These are phyloP conservation scores for Aplysia californica DNA, from an alignment of 1,140 invertebrate genomes.

Conservation along the genomic window DNA sequence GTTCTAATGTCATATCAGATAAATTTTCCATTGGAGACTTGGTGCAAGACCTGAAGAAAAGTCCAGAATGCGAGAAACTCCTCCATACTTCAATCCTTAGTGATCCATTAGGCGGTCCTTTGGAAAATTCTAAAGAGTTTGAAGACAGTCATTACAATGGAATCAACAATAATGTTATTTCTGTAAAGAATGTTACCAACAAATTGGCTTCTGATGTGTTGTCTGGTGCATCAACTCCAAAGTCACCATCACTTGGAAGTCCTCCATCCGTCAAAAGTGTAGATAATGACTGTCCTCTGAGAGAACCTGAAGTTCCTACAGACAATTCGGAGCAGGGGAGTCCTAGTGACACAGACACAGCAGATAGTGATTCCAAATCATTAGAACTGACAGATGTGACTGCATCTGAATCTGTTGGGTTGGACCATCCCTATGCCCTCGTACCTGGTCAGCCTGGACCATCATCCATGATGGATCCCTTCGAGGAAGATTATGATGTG, in stretches of 20 bases:
- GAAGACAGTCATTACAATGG: no score
- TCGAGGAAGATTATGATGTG: slow-evolving; percentile 17
- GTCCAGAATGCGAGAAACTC: no score
- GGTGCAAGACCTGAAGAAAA: slow-evolving; percentile 15
- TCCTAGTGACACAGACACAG: slow-evolving; percentile 10
- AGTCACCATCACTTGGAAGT: no score
- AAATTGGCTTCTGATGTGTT: neutral
- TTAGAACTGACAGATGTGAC: neutral
- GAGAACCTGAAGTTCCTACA: neutral
- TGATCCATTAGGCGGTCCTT: no score
- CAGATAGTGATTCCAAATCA: slow-evolving; percentile 14
- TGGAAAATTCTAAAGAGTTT: no score
- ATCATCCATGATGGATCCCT: neutral
- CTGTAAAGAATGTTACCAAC: neutral
- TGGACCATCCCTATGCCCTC: slow-evolving; percentile 33
- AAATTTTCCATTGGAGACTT: slow-evolving; percentile 16
- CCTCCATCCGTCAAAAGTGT: neutral
- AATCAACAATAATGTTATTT: neutral
- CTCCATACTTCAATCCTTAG: no score
- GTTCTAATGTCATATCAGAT: neutral
- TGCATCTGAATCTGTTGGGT: neutral
- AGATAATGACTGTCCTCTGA: neutral
- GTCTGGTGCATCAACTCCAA: neutral
- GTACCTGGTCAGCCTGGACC: neutral
- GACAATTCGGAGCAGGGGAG: no score